Conservation (phyloP, 2,113 vertebrate species). For the Crypturellus undulatus region DNA sequence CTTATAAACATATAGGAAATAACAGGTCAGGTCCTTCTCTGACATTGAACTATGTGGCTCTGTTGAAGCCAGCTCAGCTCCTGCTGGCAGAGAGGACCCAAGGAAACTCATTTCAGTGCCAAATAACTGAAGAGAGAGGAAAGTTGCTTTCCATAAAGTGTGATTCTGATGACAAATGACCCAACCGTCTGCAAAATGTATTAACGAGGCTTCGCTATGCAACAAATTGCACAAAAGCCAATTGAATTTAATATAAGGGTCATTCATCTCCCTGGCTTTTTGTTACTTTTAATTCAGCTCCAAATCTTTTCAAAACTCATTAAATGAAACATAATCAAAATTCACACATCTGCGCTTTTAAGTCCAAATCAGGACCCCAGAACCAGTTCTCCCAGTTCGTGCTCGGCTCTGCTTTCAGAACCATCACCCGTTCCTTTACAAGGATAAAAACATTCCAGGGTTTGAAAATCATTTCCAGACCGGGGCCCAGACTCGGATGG, state of each 20-base stretch:
- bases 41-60: neutral
- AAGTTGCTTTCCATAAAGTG: conserved; percentile 56
- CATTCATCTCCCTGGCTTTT: conserved; percentile 71
- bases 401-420: neutral
- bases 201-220: conserved; percentile 74
- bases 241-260: conserved; percentile 75
- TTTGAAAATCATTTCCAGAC: neutral
- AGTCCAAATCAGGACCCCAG: neutral
- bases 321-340: conserved; percentile 76
- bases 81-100: conserved; percentile 19
- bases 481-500: neutral
- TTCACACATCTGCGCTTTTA: conserved; percentile 57
- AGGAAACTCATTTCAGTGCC: conserved; percentile 64
- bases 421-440: neutral
- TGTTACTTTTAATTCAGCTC: conserved; percentile 71
- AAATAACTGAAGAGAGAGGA: conserved; percentile 56
- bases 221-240: conserved; percentile 75
- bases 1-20: neutral
- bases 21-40: neutral
- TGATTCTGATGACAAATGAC: conserved; percentile 71
- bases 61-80: neutral
- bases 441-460: neutral
- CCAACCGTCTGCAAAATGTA: conserved; percentile 68
- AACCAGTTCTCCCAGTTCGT: neutral
- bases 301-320: conserved; percentile 78